Percentiles rank a stretch among this genome's conserved stretches.
Conservation (phyloP, 2,888 invertebrate species). For the Bruchidius siliquastri region DNA sequence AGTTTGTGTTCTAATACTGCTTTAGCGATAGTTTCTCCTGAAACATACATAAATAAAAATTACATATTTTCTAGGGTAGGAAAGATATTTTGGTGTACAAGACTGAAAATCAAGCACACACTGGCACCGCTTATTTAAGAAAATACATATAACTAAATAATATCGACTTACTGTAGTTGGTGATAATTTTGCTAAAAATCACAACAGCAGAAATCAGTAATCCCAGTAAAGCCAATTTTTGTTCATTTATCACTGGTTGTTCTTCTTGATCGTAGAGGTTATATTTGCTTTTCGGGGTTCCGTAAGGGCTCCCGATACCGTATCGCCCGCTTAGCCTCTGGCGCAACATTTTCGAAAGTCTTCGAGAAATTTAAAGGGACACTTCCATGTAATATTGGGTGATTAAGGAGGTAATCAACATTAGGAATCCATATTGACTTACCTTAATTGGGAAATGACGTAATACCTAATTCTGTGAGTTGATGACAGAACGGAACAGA, state of each 20-base stretch:
- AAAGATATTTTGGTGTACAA: too few relatives aligned
- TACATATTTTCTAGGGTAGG: too few relatives aligned
- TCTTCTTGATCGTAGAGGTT: slow-evolving; percentile 19
- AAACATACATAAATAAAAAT: slow-evolving; percentile 13
- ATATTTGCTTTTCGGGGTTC: slow-evolving; percentile 16
- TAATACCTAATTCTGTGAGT: slow-evolving; percentile 9
- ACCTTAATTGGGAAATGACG: slow-evolving; percentile 24
- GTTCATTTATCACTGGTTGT: slow-evolving; percentile 31
- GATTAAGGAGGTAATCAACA: background rate
- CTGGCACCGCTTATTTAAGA: too few relatives aligned
- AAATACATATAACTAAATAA: too few relatives aligned
- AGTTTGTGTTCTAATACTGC: slow-evolving; percentile 36
- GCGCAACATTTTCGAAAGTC: slow-evolving; percentile 21
- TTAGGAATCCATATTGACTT: slow-evolving; percentile 19
- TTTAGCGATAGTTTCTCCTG: slow-evolving; percentile 23
- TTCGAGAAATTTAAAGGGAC: slow-evolving; percentile 1
- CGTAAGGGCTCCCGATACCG: slow-evolving; percentile 13
- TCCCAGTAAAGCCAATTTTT: slow-evolving; percentile 38
- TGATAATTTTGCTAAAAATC: slow-evolving; percentile 34
- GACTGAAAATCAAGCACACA: too few relatives aligned
- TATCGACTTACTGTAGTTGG: slow-evolving; percentile 42
- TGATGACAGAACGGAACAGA: background rate
- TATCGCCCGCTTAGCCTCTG: slow-evolving; percentile 22
- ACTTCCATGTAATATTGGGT: slow-evolving; percentile 5
- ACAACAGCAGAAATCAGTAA: slow-evolving; percentile 36